Evolutionary conservation across 2,888 invertebrate genomes (phyloP), one percentile per base, ranked within the genome.

Genomic region (Stenolophus ochropezus): DNA sequence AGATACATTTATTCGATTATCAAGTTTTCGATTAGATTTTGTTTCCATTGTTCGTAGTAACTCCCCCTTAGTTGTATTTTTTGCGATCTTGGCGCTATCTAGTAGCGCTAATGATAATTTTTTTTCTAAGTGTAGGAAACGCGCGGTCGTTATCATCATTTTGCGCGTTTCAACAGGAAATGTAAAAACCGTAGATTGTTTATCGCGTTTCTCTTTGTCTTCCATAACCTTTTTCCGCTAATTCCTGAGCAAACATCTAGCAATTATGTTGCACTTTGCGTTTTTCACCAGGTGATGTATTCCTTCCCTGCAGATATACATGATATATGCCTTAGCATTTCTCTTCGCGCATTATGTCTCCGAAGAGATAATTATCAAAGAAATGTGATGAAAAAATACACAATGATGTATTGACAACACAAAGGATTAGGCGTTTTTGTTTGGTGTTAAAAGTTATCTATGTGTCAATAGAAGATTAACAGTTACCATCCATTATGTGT

Each of bases 231-330:
- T 69, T 69, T 69, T 4, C 33, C 25, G 65, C 18, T 69, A 69
- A 74, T 74, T 53, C 42, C 25, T 53, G 53, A 74, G 27, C 53
- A 74, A 74, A 74, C 74, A 74, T 74, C 65, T 61, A 49, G 78
- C 23, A 78, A 78, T 78, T 78, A 78, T 78, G 25, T 78, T 61
- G 78, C 65, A 78, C 61, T 78, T 78, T 78, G 23, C 16, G 47
- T 49, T 78, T 49, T 56, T 75, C 18, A 11, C 11, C 61, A 25
- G 25, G 6, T 58, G 58, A 77, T 77, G 77, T 42, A 58, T 77
- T 77, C 61, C 77, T 78, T 78, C 65, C 61, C 65, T 78, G 25
- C 21, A 78, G 61, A 65, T 78, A 58, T 78, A 11, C 76, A 74
- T 53, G 74, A 74, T 53, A 74, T 74, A 53, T 73, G 65, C 20